Percentiles rank a stretch among this genome's conserved stretches.
These are phyloP conservation scores for Scaptodrosophila lebanonensis DNA, from an alignment of 1,140 invertebrate genomes.

Conservation along the genomic window DNA sequence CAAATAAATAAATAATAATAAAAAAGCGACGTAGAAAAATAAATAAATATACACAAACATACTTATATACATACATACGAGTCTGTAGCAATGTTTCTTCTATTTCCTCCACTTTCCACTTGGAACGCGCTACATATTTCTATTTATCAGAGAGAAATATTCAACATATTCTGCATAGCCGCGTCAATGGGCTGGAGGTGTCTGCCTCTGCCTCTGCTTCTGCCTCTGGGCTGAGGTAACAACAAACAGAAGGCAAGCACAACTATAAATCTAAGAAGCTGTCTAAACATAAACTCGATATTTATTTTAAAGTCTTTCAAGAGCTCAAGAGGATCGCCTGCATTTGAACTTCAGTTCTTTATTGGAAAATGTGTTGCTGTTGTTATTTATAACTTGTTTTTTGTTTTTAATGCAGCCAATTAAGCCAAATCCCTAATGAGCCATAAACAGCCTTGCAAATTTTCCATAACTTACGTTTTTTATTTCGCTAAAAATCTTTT, in stretches of 20 bases:
- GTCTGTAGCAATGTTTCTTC: no score
- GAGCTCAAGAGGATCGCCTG: no score
- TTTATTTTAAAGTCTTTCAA: neutral
- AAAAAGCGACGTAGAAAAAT: slow-evolving; percentile 55
- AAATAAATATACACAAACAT: slow-evolving; percentile 56
- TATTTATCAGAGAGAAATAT: slow-evolving; percentile 23
- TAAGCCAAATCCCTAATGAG: slow-evolving; percentile 64
- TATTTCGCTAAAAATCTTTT: slow-evolving; percentile 26
- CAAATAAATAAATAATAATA: slow-evolving; percentile 70
- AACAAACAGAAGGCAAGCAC: slow-evolving; percentile 26
- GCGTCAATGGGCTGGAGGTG: slow-evolving; percentile 29
- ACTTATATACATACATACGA: neutral
- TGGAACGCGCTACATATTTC: slow-evolving; percentile 16
- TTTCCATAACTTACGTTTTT: slow-evolving; percentile 64
- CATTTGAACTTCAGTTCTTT: no score
- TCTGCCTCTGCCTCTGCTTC: slow-evolving; percentile 3
- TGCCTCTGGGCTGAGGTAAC: slow-evolving; percentile 2
- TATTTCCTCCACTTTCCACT: no score
- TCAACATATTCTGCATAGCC: slow-evolving; percentile 20
- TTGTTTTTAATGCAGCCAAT: slow-evolving; percentile 50
- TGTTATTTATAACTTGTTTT: no score
- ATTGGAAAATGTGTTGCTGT: no score
- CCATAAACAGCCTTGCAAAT: slow-evolving; percentile 52
- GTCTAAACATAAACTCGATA: slow-evolving; percentile 9
- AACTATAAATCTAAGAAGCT: slow-evolving; percentile 51